These are phyloP conservation scores for Hyperoodon ampullatus DNA, from an alignment of 2,113 vertebrate species.

Conservation along the genomic window DNA sequence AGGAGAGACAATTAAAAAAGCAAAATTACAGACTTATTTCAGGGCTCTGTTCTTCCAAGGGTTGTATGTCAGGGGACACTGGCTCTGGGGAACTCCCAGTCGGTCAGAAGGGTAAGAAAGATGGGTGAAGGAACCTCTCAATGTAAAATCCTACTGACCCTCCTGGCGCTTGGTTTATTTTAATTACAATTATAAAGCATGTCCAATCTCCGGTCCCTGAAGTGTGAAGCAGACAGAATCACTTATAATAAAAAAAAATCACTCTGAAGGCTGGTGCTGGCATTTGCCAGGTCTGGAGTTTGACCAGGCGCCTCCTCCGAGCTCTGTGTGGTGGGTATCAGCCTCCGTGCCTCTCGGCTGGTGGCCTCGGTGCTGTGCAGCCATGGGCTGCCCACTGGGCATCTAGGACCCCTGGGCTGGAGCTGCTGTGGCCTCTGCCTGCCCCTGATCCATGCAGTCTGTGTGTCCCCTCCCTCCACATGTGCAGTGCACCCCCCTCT, in stretches of 20 bases:
- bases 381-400: too few species aligned
- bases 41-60: neutral
- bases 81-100: neutral
- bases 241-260: neutral
- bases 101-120: accelerated
- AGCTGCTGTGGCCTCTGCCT: neutral
- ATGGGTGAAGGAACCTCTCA: neutral
- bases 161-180: neutral
- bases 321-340: accelerated
- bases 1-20: neutral
- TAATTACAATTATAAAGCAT: neutral
- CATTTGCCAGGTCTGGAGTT: neutral
- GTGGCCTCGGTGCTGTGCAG: neutral
- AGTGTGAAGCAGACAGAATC: neutral
- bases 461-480: neutral
- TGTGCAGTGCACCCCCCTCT: neutral
- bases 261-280: neutral
- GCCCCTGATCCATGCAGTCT: accelerated
- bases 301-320: accelerated
- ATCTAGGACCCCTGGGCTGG: neutral
- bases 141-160: neutral
- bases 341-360: neutral
- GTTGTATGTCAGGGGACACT: accelerated
- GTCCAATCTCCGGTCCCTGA: neutral
- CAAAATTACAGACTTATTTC: neutral